Evolutionary conservation across 1,140 invertebrate genomes (phyloP).

Genomic region (Epicauta chinensis): DNA sequence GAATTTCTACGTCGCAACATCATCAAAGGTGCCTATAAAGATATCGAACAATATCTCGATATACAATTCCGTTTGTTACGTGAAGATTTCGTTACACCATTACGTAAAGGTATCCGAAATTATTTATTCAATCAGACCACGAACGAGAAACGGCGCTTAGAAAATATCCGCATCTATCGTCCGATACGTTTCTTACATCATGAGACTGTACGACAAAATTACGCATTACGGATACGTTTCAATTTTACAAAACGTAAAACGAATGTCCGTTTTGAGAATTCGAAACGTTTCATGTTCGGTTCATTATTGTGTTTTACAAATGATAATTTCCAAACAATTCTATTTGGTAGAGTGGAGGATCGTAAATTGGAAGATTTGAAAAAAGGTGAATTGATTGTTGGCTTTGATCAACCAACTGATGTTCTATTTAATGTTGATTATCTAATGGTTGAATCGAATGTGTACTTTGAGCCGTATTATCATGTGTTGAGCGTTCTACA

Average conservation of each 20-base stretch:
- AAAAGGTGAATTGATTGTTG: conserved; percentile 48
- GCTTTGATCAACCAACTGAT: conserved; percentile 39
- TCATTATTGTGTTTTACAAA: conserved; percentile 64
- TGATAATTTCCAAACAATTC: conserved; percentile 59
- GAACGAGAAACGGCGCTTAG: conserved; percentile 22
- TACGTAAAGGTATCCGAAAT: conserved; percentile 50
- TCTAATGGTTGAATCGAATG: conserved; percentile 58
- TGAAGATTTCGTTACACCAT: conserved; percentile 63
- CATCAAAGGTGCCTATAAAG: conserved; percentile 52
- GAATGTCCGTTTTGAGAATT: conserved; percentile 34
- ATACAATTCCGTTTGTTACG: conserved; percentile 67
- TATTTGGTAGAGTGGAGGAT: conserved; percentile 60
- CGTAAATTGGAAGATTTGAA: conserved; percentile 46
- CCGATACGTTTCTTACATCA: conserved; percentile 22
- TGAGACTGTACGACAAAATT: conserved; percentile 20
- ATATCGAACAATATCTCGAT: conserved; percentile 67
- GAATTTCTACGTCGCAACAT: conserved; percentile 45
- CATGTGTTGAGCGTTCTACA: conserved; percentile 56
- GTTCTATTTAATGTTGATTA: conserved; percentile 41
- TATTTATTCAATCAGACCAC: conserved; percentile 30
- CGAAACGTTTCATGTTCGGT: conserved; percentile 62
- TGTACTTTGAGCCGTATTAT: conserved; percentile 64
- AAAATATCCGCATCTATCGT: conserved; percentile 34
- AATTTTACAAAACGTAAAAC: conserved; percentile 24
- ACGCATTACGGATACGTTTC: conserved; percentile 23